These are phyloP conservation scores for Elaphurus davidianus DNA, from an alignment of 2,113 vertebrate species.

Conservation along the genomic window DNA sequence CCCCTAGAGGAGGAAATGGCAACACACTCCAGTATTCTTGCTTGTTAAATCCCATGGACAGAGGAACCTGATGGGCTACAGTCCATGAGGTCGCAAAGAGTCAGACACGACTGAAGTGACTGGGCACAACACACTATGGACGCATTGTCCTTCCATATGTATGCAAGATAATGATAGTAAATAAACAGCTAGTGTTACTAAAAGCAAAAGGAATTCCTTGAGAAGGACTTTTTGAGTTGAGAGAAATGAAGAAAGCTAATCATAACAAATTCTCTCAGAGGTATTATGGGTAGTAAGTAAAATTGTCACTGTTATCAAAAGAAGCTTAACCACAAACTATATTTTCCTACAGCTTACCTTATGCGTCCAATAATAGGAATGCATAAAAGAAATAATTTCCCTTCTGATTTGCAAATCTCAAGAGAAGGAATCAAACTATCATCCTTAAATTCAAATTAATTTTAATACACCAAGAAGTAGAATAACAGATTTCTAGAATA, in stretches of 20 bases:
- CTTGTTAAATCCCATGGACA: not conserved
- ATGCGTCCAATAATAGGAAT: not conserved
- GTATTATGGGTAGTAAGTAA: not conserved
- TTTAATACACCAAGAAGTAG: not conserved
- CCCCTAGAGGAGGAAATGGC: not conserved
- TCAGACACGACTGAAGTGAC: not conserved
- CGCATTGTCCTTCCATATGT: not conserved
- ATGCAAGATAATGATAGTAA: not conserved
- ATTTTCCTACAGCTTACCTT: not conserved
- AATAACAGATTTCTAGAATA: not conserved
- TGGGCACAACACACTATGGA: not conserved
- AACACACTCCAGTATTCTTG: not conserved
- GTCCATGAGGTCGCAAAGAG: not conserved
- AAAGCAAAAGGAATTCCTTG: not conserved
- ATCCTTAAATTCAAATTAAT: not conserved
- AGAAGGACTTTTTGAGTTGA: not conserved
- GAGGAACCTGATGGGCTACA: not conserved
- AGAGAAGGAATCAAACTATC: not conserved
- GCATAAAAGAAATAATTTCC: not conserved
- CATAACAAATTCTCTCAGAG: not conserved
- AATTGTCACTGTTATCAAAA: not conserved
- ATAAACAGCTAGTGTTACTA: not conserved
- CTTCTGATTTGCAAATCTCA: not conserved
- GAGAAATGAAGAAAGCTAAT: not conserved
- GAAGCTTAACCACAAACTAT: not conserved